Base-by-base conservation (phyloP, 92 coral and sea anemone species). In the Zoanthus solanderi region DNA sequence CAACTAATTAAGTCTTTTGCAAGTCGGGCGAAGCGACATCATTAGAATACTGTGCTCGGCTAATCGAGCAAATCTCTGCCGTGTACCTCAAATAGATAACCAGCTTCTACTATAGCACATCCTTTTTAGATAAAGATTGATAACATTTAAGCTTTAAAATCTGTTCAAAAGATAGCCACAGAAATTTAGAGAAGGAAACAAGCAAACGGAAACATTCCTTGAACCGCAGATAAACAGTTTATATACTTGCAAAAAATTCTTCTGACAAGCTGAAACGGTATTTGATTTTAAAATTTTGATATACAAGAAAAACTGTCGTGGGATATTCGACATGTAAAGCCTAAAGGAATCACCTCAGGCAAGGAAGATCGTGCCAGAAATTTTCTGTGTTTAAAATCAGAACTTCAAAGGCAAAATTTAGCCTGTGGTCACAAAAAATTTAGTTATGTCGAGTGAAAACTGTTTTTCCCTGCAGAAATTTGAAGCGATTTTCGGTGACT, bases 11-110 rank as follows among this genome's bases (percentile, higher is more conserved):
- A 23, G 23, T 81, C 32, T 67, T 37, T 63, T 47, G 61, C 75
- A 81, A 67, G 76, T n/a, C 23, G 85, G 76, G 85, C 75, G 75
- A 60, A 66, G 85, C 45, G 85, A 65, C 45, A 81, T 81, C 85
- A 48, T 65, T 28, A 17, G 9, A 11, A 65, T 81, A 58, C 29
- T 44, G 75, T 66, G 60, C 75, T 31, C 23, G 52, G 15, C 32
- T 81, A 81, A 81, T 81, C 85, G 61, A 29, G 44, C 46, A 66
- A 46, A 81, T 81, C 85, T 16, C 67, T 17, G 56, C 12, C 56
- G 75, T 81, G 75, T 65, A 81, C 17, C 23, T 18, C 45, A 81
- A 30, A 80, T 28, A 81, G 85, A 81, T 81, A 81, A 81, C 45
- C 73, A 47, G 46, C 61, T 17, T 66, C 47, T 53, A 13, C 15